Conservation (phyloP, 2,113 vertebrate species). For the Hassar affinis region DNA sequence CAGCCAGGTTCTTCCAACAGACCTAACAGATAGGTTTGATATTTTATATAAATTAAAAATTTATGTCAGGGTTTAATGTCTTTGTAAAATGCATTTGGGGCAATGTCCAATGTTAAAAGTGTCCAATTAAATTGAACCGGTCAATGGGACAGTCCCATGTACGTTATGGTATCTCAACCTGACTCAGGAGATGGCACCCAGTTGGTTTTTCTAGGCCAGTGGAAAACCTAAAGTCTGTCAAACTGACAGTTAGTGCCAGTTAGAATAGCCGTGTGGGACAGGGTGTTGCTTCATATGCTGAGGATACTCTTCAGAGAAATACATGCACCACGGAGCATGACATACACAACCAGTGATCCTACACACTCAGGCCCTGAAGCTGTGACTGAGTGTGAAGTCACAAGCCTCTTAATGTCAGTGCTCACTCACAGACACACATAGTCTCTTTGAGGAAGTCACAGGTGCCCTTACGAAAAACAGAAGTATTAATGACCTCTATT, state of each 20-base stretch:
- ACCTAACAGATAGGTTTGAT: not conserved
- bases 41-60: too few species aligned
- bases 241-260: not conserved
- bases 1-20: not conserved
- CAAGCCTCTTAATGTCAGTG: slow-evolving; percentile 44
- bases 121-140: too few species aligned
- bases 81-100: too few species aligned
- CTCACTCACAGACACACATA: slow-evolving; percentile 23
- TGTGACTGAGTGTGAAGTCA: slow-evolving; percentile 4
- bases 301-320: not conserved
- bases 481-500: slow-evolving; percentile 45
- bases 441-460: slow-evolving; percentile 49
- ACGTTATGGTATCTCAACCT: not conserved
- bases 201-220: not conserved
- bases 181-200: not conserved
- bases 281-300: not conserved
- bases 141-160: not conserved
- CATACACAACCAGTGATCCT: not conserved
- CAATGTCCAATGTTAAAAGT: too few species aligned
- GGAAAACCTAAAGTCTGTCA: slow-evolving; percentile 1
- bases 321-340: slow-evolving; percentile 9
- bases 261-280: not conserved
- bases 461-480: slow-evolving; percentile 44
- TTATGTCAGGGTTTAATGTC: too few species aligned
- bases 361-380: not conserved